Base-by-base conservation (phyloP, 1,140 invertebrate genomes). In the Plectrocnemia conspersa region DNA sequence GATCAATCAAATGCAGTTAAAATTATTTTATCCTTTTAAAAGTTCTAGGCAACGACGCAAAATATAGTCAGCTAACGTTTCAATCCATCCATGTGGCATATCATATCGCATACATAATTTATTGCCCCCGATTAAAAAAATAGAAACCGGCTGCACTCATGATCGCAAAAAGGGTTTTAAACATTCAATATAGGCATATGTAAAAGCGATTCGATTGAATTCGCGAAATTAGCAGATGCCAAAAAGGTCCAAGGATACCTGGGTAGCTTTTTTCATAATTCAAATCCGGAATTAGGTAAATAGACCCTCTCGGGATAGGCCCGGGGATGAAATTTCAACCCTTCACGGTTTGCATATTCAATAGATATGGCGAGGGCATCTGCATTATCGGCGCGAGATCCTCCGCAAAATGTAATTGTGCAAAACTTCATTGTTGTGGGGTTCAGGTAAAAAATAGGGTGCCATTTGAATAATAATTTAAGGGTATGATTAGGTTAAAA, bases 221-320 rank as follows among this genome's bases (percentile, higher is more conserved):
- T 54, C 54, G 58, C 58, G 41, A 61, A 60, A 60, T 61, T 57
- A 57, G 59, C 59, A 61, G 59, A 61, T 61, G 59, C 52, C 42
- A 45, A 56, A 41, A 59, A 57, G 47, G 59, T 38, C 54, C 25
- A 56, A 42, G 49, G 25, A 38, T 59, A 55, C 58, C 33, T 40
- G 45, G 19, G 10, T 25, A 21, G 41, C 49, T 53, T 53, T 59
- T 54, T 44, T 42, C 29, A 44, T 50, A 54, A 61, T 61, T 61
- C 59, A 61, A 61, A 61, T 61, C 33, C 35, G 50, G 54, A 54
- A 57, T 61, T 61, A 57, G 55, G 59, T 56, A 61, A 61, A 61
- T 61, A 61, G 52, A 60, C 42, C 54, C 54, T 42, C 40, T 41
- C 38, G 48, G 32, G 32, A 42, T 27, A n/a, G 19, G 21, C 33